Percentiles rank a stretch among this genome's conserved stretches.
Conservation (phyloP, 2,113 vertebrate species). For the Ahaetulla prasina region DNA sequence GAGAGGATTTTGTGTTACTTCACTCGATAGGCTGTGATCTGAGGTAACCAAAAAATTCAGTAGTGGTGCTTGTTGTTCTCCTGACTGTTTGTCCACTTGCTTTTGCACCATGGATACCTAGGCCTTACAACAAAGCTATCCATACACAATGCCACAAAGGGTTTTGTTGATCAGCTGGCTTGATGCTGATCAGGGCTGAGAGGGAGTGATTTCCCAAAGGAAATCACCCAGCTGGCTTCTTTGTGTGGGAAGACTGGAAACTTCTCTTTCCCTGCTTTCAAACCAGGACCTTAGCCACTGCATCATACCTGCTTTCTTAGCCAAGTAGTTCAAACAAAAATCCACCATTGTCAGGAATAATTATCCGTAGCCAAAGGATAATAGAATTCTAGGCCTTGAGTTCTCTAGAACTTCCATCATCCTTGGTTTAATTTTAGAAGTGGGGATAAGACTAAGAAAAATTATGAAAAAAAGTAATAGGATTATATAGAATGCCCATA, state of each 20-base stretch:
- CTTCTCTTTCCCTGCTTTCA: background rate
- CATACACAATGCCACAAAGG: background rate
- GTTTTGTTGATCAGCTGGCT: background rate
- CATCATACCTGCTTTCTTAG: background rate
- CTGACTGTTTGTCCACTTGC: background rate
- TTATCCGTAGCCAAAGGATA: background rate
- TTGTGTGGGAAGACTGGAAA: background rate
- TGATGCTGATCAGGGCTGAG: background rate
- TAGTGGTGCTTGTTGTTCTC: background rate
- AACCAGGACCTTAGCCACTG: background rate
- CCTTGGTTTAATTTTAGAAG: background rate
- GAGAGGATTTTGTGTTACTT: background rate
- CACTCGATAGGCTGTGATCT: background rate
- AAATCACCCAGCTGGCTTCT: background rate
- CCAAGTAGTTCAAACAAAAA: background rate
- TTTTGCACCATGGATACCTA: background rate
- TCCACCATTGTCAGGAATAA: background rate
- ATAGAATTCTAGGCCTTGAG: background rate
- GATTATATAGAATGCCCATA: background rate
- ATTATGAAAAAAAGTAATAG: background rate
- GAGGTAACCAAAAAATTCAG: background rate
- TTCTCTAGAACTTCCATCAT: background rate
- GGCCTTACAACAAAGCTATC: background rate
- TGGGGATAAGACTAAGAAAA: background rate
- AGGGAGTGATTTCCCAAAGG: background rate